Base-by-base conservation (phyloP, 2,888 invertebrate species). In the Charanyca ferruginea region DNA sequence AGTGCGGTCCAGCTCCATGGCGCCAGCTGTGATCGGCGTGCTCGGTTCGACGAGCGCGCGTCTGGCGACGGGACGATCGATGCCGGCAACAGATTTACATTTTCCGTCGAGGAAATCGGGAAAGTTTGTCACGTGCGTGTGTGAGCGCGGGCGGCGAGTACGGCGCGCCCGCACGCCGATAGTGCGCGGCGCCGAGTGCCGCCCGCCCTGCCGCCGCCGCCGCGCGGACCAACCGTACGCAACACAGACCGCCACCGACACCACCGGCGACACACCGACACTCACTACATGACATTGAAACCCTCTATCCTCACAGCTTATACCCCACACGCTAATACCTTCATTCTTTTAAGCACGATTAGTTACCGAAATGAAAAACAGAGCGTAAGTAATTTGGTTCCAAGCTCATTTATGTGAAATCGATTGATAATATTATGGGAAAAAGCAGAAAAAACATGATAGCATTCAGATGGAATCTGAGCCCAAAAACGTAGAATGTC, bases 51-150 rank as follows among this genome's bases (percentile, higher is more conserved):
- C 87, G 91, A 91, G 91, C 90, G 91, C 83, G 90, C 91, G 92
- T 91, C 93, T 91, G 89, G 86, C 88, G 86, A 83, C 85, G 86
- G 86, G 77, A 88, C 94, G 95, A 95, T 95, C 95, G 95, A 95
- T 95, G 94, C 91, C 92, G 90, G 91, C 91, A 90, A 91, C 93
- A 90, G 94, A 95, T 95, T 95, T 94, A 95, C 94, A 95, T 95
- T 94, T 94, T 94, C 92, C 93, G 91, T 89, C 81, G 88, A 90
- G 94, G 90, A 94, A 92, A 94, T 95, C 95, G 94, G 90, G 89
- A 95, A 95, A 95, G 95, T 95, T 95, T 95, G 93, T 91, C 91
- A 92, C 92, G 93, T 93, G 93, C 86, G 87, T 87, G 83, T 83
- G 80, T 76, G 76, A 87, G 86, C 85, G 89, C 92, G 91, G 91